These are phyloP conservation scores for Epinotia nisella DNA, from an alignment of 2,888 invertebrate species.

Conservation along the genomic window DNA sequence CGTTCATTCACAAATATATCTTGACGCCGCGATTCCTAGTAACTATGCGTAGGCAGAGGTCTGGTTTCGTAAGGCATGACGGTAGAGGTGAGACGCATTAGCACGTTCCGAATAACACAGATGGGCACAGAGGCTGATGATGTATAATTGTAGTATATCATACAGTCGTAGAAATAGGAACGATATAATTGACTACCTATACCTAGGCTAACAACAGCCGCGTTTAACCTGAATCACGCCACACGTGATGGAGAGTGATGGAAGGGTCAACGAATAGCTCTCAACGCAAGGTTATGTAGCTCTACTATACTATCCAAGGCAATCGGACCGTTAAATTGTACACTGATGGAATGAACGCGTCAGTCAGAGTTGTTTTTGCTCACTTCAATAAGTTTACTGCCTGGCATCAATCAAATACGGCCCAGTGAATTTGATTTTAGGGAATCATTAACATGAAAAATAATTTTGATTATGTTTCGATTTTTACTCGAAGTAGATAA, in stretches of 20 bases:
- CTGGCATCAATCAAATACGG: neutral
- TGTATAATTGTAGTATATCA: too few species aligned
- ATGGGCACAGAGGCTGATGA: too few species aligned
- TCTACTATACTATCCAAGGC: neutral
- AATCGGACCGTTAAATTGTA: neutral
- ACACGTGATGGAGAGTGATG: conserved; percentile 11
- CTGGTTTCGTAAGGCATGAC: too few species aligned
- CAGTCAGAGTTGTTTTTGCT: neutral
- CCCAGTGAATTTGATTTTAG: too few species aligned
- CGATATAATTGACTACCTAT: conserved; percentile 1
- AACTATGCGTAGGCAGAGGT: too few species aligned
- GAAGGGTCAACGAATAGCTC: neutral
- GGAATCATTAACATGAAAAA: too few species aligned
- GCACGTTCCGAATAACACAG: too few species aligned
- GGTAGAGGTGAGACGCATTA: too few species aligned
- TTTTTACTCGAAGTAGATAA: too few species aligned
- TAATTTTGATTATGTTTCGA: too few species aligned
- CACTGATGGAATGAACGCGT: neutral
- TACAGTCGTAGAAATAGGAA: conserved; percentile 11
- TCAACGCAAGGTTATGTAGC: conserved; percentile 3
- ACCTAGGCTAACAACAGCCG: conserved; percentile 1
- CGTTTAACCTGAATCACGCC: conserved; percentile 21
- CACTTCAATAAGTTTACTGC: neutral
- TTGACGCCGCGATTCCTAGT: too few species aligned
- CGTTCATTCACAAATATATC: too few species aligned